Percentiles rank a stretch among this genome's conserved stretches.
Evolutionary conservation across 92 coral and sea anemone species (phyloP).

Genomic region (Siderastrea siderea): DNA sequence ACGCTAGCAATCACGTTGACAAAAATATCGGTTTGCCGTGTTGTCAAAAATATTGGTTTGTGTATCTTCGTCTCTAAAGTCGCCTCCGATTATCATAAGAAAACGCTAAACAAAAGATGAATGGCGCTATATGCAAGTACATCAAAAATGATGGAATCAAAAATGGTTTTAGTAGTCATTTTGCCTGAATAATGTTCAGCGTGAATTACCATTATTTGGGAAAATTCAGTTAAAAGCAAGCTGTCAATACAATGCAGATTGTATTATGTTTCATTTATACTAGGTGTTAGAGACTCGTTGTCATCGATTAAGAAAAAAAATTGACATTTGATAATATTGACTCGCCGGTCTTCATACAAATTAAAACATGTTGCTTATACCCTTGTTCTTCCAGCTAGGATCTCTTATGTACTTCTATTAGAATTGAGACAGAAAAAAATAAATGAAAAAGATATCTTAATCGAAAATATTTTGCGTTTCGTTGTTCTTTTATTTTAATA

Average conservation of each 20-base stretch:
- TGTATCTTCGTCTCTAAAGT: neutral
- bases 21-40: neutral
- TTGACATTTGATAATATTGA: too few relatives aligned
- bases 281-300: neutral
- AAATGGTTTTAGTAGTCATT: neutral
- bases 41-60: neutral
- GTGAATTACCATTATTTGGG: neutral
- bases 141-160: neutral
- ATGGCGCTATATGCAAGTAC: neutral
- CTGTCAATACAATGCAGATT: slow-evolving; percentile 1
- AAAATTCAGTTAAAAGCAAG: slow-evolving; percentile 10
- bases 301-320: neutral
- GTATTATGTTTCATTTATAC: too few relatives aligned
- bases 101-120: neutral
- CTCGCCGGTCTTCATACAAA: too few relatives aligned
- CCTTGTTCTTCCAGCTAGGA: too few relatives aligned
- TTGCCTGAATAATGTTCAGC: neutral
- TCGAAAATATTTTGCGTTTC: too few relatives aligned
- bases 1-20: too few relatives aligned
- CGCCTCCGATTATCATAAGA: neutral
- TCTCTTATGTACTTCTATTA: too few relatives aligned
- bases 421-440: too few relatives aligned
- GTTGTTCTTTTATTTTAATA: too few relatives aligned
- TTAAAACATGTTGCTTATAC: too few relatives aligned
- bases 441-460: too few relatives aligned